Conservation (phyloP, 2,113 vertebrate species). For the Sander vitreus region DNA sequence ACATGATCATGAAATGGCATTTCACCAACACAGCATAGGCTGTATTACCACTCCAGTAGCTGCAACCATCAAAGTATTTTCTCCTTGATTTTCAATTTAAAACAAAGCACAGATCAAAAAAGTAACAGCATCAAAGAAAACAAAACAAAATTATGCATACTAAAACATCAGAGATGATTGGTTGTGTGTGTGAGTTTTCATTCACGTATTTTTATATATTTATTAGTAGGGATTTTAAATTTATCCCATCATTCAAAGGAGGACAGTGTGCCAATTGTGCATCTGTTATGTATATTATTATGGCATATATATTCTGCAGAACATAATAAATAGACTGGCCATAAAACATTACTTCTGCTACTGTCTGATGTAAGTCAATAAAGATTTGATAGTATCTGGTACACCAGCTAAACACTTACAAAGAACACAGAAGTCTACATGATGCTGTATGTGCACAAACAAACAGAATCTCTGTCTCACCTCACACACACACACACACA, state of each 20-base stretch:
- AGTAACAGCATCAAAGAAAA: neutral
- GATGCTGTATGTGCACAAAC: neutral
- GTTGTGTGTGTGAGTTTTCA: neutral
- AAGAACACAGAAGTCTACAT: neutral
- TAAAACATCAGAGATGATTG: neutral
- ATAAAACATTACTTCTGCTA: neutral
- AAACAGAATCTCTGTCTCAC: neutral
- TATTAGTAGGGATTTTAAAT: neutral
- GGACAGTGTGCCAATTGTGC: neutral
- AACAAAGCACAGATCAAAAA: neutral
- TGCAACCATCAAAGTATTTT: neutral
- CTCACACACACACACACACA: neutral
- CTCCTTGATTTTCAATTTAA: neutral
- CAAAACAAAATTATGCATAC: neutral
- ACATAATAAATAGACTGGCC: neutral
- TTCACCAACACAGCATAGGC: neutral
- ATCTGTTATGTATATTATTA: neutral
- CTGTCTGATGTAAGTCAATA: constrained; percentile 1
- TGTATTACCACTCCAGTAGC: neutral
- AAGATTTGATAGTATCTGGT: neutral
- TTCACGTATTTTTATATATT: neutral
- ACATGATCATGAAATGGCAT: neutral
- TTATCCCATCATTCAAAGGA: neutral
- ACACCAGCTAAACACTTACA: too few species aligned
- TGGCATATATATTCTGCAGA: neutral